A percentile compares a stretch with the other conserved stretches of the same genome.
Conservation (phyloP, 2,888 invertebrate genomes). For the Stramonita haemastoma region DNA sequence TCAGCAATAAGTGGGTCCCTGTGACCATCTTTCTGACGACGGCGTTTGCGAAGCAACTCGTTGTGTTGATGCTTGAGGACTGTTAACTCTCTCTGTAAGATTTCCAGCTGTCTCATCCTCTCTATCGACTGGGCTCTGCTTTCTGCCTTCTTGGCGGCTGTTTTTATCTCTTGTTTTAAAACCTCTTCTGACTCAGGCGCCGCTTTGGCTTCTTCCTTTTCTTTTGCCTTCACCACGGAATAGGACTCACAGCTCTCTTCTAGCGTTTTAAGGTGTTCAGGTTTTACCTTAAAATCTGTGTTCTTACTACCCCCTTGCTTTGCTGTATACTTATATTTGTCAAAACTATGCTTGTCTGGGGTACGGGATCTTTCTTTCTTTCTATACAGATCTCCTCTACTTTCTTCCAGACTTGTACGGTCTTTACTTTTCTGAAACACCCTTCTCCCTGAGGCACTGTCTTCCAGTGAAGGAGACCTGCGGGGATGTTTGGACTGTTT, state of each 20-base stretch:
- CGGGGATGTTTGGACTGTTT: slow-evolving; percentile 8
- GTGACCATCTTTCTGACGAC: slow-evolving; percentile 68
- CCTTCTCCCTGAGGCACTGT: neutral
- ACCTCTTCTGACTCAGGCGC: neutral
- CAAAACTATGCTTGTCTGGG: neutral
- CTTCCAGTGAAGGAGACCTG: slow-evolving; percentile 16
- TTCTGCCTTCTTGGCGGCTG: slow-evolving; percentile 26
- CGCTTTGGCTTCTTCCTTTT: neutral
- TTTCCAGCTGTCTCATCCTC: slow-evolving; percentile 54
- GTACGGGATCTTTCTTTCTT: neutral
- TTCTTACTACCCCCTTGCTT: neutral
- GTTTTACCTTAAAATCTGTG: neutral
- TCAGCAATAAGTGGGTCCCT: slow-evolving; percentile 72
- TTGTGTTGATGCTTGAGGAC: slow-evolving; percentile 69
- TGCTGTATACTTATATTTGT: neutral
- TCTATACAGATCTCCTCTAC: neutral
- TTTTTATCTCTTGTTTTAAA: slow-evolving; percentile 9
- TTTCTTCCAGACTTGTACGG: neutral
- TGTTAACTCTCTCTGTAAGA: slow-evolving; percentile 64
- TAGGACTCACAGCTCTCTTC: neutral
- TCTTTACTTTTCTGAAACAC: slow-evolving; percentile 18
- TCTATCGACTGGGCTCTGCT: slow-evolving; percentile 51
- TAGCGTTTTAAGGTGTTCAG: neutral
- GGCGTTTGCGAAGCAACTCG: slow-evolving; percentile 69
- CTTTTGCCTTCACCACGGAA: neutral